These are phyloP conservation scores for Drosophila acutilabella DNA, from an alignment of 2,888 invertebrate genomes.

Conservation along the genomic window DNA sequence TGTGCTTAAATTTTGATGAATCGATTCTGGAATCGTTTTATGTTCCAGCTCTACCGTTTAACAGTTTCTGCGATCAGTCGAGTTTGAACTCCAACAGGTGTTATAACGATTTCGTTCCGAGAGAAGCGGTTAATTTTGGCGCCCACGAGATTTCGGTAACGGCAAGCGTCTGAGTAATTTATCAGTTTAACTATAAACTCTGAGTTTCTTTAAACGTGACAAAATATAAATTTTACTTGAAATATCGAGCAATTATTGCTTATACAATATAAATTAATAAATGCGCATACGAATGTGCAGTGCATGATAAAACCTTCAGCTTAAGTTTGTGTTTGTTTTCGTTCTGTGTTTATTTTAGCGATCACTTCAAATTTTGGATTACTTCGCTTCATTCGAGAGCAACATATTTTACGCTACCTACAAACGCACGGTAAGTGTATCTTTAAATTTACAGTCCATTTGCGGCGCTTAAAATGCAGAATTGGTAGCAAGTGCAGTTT, in stretches of 20 bases:
- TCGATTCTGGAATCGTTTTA: not conserved
- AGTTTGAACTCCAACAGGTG: slow-evolving; percentile 77
- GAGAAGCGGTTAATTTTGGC: slow-evolving; percentile 39
- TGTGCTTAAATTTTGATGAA: no score
- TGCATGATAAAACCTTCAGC: slow-evolving; percentile 48
- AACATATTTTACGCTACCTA: slow-evolving; percentile 31
- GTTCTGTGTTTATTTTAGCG: slow-evolving; percentile 76
- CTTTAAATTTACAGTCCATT: slow-evolving; percentile 7
- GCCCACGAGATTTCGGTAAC: slow-evolving; percentile 61
- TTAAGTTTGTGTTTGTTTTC: slow-evolving; percentile 62
- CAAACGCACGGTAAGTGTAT: slow-evolving; percentile 42
- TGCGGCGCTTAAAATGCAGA: slow-evolving; percentile 18
- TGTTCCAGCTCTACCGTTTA: slow-evolving; percentile 23
- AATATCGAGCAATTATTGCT: slow-evolving; percentile 30
- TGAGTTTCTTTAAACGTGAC: slow-evolving; percentile 33
- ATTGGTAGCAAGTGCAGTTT: slow-evolving; percentile 64
- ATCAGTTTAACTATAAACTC: slow-evolving; percentile 26
- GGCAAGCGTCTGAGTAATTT: slow-evolving; percentile 27
- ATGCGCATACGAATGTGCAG: slow-evolving; percentile 25
- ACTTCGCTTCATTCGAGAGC: slow-evolving; percentile 60
- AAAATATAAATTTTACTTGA: slow-evolving; percentile 28
- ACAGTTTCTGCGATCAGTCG: slow-evolving; percentile 56
- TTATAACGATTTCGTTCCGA: slow-evolving; percentile 58
- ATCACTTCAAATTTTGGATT: slow-evolving; percentile 68
- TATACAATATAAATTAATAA: slow-evolving; percentile 17